These are phyloP conservation scores for Lutjanus argentimaculatus DNA, from an alignment of 2,797 vertebrate genomes.

Conservation along the genomic window DNA sequence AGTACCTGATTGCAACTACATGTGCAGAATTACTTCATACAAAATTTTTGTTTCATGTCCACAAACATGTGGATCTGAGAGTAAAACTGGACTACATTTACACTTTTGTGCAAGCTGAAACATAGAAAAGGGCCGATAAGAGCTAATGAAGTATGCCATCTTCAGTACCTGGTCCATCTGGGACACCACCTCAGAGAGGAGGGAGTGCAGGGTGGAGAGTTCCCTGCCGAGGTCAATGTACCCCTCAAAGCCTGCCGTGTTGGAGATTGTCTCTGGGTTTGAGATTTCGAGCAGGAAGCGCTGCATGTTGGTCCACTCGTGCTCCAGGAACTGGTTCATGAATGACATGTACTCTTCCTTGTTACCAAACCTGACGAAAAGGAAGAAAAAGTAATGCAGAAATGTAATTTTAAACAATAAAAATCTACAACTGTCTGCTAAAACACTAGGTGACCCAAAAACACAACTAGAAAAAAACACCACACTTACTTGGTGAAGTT, in stretches of 20 bases:
- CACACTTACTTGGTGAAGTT: conserved; percentile 96
- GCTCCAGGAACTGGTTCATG: conserved; percentile 99
- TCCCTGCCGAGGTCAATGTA: conserved; percentile 98
- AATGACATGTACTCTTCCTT: conserved; percentile 99
- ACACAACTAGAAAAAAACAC: not conserved
- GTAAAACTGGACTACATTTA: not conserved
- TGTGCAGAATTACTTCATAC: not conserved
- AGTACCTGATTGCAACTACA: too few species aligned
- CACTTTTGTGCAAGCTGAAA: not conserved
- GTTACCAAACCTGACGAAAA: conserved; percentile 92
- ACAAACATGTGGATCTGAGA: not conserved
- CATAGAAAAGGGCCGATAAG: not conserved
- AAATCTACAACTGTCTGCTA: too few species aligned
- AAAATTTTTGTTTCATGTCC: not conserved
- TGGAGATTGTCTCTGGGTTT: conserved; percentile 97
- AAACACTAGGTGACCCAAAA: not conserved
- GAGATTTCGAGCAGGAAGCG: conserved; percentile 98
- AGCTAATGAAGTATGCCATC: not conserved
- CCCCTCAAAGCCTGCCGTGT: conserved; percentile 96
- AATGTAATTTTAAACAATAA: too few species aligned
- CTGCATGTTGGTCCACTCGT: conserved; percentile 99
- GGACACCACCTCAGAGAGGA: conserved; percentile 94
- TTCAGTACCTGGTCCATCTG: conserved; percentile 94
- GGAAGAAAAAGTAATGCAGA: not conserved
- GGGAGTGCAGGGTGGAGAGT: conserved; percentile 95